Conservation (phyloP, 92 coral and sea anemone species). For the Paramuricea clavata region DNA sequence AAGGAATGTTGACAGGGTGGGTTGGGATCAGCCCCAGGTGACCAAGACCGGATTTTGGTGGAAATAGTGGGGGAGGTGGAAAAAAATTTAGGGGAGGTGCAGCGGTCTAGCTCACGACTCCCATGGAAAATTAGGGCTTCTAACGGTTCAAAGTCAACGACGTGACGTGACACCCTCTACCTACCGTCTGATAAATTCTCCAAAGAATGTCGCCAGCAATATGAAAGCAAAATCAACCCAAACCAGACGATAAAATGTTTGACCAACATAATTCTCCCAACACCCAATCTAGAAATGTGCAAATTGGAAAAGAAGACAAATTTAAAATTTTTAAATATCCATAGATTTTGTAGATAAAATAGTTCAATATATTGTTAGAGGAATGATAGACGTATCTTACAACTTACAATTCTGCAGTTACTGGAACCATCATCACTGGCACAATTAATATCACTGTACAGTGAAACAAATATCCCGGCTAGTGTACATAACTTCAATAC, state of each 20-base stretch:
- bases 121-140: too few relatives aligned
- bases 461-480: conserved; percentile 78
- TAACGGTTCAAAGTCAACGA: too few relatives aligned
- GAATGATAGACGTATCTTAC: neutral
- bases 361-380: neutral
- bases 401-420: conserved; percentile 35
- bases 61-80: too few relatives aligned
- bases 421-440: conserved; percentile 55
- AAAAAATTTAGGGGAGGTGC: too few relatives aligned
- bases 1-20: too few relatives aligned
- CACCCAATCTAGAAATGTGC: conserved; percentile 62
- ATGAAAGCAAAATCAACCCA: conserved; percentile 90
- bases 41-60: too few relatives aligned
- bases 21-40: too few relatives aligned
- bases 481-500: conserved; percentile 83
- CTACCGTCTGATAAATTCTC: conserved; percentile 93
- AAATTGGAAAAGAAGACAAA: neutral
- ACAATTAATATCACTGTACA: conserved; percentile 81
- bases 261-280: conserved; percentile 96
- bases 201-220: conserved; percentile 91
- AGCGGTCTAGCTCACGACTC: too few relatives aligned
- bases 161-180: neutral
- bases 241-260: conserved; percentile 85
- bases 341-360: neutral
- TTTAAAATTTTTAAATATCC: neutral